These are phyloP conservation scores for Hippopotamyrus pictus DNA, from an alignment of 2,797 vertebrate species.

Conservation along the genomic window DNA sequence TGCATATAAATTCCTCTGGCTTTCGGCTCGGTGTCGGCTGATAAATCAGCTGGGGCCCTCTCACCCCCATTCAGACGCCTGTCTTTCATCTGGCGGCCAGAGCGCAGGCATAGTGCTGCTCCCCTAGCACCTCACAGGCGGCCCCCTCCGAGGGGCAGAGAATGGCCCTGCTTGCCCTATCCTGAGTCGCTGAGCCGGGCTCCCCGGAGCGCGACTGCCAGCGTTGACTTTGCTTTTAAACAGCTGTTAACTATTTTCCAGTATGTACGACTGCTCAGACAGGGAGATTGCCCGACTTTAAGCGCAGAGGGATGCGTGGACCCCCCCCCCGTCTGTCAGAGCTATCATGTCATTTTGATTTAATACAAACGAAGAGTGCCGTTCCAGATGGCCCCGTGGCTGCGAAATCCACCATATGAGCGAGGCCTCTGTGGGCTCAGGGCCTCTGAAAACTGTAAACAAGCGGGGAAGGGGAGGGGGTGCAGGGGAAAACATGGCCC, in stretches of 20 bases:
- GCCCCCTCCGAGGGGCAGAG: background rate
- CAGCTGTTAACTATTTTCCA: constrained; percentile 9
- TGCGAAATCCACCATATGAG: background rate
- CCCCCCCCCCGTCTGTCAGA: background rate
- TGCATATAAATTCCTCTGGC: background rate
- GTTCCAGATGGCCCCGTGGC: background rate
- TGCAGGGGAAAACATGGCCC: background rate
- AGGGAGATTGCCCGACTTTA: background rate
- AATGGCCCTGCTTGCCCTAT: background rate
- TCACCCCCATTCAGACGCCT: background rate
- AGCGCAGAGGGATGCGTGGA: background rate
- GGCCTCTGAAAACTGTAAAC: background rate
- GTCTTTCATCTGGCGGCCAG: background rate
- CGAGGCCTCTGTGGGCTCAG: background rate
- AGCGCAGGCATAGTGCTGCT: background rate
- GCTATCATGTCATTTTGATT: background rate
- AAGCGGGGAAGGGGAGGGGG: background rate
- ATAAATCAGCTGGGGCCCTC: background rate
- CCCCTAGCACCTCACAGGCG: background rate
- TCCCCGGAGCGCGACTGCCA: background rate
- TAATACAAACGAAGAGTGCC: background rate
- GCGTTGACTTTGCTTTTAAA: background rate
- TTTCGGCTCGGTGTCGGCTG: background rate
- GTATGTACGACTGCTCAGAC: background rate
- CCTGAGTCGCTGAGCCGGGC: background rate